Evolutionary conservation across 2,888 invertebrate species (phyloP), one percentile per base, ranked within the genome.

Genomic region (Lingula anatina): DNA sequence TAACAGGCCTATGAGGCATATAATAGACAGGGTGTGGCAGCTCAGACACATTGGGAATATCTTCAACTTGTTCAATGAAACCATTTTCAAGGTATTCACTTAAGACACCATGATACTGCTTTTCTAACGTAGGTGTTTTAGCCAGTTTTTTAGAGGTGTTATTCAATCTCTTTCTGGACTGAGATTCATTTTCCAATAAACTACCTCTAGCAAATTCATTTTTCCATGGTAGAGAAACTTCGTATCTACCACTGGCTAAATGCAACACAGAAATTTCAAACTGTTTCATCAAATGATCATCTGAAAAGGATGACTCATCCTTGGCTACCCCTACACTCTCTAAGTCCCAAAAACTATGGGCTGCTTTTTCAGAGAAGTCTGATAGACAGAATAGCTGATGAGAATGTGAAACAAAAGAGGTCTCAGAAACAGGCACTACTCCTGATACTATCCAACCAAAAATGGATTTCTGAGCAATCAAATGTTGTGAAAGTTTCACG

Each of bases 1-100:
- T 27, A 4, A 48, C 51, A 25, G 51, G 51, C 20, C 40, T 26
- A 24, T 51, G 51, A 18, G 51, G 51, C n/a, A 47, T n/a, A 39
- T 51, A 47, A 21, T 40, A 48, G 7, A 37, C 35, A n/a, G 50
- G 31, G 5, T 38, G 15, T 9, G 31, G 15, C 9, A 9, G 9
- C 31, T 9, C 15, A 12, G 15, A 31, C 15, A 12, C 31, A 31
- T 31, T 15, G 15, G 31, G 9, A 31, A 15, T 9, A 31, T n/a
- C n/a, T n/a, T n/a, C n/a, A n/a, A 31, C 31, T 15, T 31, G 9
- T 15, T 31, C 31, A 12, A 31, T 31, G 9, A 31, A 12, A 31
- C 31, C 31, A 9, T 31, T 15, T 12, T 9, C 9, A 9, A 12
- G 9, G 15, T 12, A 15, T 9, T 31, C 31, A 31, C 9, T 31